Percentiles rank a stretch among this genome's conserved stretches.
Conservation (phyloP, 2,888 invertebrate species). For the Ametastegia equiseti region DNA sequence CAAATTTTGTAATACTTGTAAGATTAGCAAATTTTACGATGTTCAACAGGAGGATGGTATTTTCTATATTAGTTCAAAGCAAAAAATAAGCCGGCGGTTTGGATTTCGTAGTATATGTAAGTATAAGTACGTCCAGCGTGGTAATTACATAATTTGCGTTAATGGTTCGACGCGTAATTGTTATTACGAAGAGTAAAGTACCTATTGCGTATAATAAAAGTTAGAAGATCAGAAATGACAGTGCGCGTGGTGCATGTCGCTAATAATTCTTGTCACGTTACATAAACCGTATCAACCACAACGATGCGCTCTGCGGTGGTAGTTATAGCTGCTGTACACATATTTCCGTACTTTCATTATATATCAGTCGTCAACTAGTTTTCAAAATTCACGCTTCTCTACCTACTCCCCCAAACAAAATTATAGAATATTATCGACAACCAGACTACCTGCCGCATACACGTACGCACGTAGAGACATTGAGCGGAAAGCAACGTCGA, state of each 20-base stretch:
- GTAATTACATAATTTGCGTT: background rate
- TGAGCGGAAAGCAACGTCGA: background rate
- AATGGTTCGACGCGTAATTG: background rate
- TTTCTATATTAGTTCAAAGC: background rate
- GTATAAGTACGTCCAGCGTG: background rate
- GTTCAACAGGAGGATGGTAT: too few species aligned
- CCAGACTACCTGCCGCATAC: background rate
- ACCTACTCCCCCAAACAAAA: background rate
- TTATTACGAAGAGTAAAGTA: background rate
- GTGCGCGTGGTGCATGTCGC: conserved; percentile 3
- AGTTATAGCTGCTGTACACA: too few species aligned
- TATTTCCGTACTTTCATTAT: too few species aligned
- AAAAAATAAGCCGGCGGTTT: background rate
- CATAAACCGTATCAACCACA: background rate
- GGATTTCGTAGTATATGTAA: too few species aligned
- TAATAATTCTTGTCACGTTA: background rate
- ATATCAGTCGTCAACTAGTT: too few species aligned
- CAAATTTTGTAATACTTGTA: background rate
- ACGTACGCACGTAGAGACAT: background rate
- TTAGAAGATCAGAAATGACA: conserved; percentile 10
- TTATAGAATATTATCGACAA: background rate
- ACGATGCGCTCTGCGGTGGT: background rate
- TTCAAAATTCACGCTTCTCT: too few species aligned
- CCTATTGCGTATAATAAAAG: background rate
- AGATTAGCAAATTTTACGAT: background rate